These are phyloP conservation scores for Sander lucioperca DNA, from an alignment of 2,113 vertebrate species.

Conservation along the genomic window DNA sequence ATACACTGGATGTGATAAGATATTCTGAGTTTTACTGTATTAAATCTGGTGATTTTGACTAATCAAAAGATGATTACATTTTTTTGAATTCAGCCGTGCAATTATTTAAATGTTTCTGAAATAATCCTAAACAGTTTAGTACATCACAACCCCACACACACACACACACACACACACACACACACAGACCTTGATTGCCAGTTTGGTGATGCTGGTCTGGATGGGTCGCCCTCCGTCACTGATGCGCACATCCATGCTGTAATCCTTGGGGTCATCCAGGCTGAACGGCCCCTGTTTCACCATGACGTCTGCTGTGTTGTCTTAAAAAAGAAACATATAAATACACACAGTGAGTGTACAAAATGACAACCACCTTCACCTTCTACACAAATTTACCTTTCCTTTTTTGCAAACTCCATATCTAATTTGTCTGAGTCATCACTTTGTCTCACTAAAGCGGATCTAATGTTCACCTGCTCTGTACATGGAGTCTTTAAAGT, in stretches of 20 bases:
- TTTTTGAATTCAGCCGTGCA: too few relatives aligned
- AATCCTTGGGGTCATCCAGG: constrained; percentile 85
- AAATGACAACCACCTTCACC: constrained; percentile 2
- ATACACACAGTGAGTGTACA: constrained; percentile 21
- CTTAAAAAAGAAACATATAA: constrained; percentile 75
- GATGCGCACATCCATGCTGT: constrained; percentile 88
- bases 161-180: neutral
- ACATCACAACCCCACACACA: too few relatives aligned
- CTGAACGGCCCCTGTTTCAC: constrained; percentile 91
- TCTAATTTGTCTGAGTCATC: constrained; percentile 48
- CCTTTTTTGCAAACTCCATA: constrained; percentile 7
- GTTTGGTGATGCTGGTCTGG: constrained; percentile 82
- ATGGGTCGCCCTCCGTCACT: constrained; percentile 88
- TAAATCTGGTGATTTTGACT: too few relatives aligned
- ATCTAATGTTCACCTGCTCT: constrained; percentile 43
- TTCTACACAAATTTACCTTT: neutral
- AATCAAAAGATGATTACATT: too few relatives aligned
- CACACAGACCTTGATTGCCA: constrained; percentile 88
- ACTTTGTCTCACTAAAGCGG: constrained; percentile 13
- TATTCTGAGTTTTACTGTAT: neutral
- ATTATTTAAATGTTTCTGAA: neutral
- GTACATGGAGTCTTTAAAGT: constrained; percentile 24
- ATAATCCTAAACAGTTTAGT: too few relatives aligned
- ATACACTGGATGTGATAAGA: neutral
- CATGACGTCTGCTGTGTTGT: constrained; percentile 89